These are phyloP conservation scores for Amiota mariae DNA, from an alignment of 2,888 invertebrate species.

Conservation along the genomic window DNA sequence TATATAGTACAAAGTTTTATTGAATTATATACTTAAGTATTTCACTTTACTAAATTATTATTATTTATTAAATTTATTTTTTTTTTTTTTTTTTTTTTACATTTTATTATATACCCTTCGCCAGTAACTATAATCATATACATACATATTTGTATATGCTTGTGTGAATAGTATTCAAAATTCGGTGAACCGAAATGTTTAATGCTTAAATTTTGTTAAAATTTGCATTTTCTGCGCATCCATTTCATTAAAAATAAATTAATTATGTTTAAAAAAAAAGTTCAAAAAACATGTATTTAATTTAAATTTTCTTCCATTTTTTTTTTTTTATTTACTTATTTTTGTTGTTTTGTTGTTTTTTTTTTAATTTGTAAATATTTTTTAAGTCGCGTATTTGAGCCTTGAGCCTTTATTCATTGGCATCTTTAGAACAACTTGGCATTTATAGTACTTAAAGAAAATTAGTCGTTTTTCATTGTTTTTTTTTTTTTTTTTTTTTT, in stretches of 20 bases:
- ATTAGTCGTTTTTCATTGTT: too few relatives aligned
- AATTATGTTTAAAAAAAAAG: neutral
- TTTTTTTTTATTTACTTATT: too few relatives aligned
- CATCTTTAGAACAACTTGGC: too few relatives aligned
- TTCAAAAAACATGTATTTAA: constrained; percentile 26
- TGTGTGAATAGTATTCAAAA: neutral
- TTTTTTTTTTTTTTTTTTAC: neutral
- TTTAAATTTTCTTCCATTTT: constrained; percentile 31
- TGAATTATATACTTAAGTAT: too few relatives aligned
- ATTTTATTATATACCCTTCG: constrained; percentile 33
- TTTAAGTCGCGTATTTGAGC: neutral
- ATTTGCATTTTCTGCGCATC: neutral
- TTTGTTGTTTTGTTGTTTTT: too few relatives aligned
- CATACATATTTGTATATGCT: neutral
- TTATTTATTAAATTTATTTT: neutral
- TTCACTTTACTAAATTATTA: too few relatives aligned
- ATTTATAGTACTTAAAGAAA: too few relatives aligned
- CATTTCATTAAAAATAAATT: neutral
- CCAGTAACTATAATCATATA: too few relatives aligned
- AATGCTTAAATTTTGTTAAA: neutral
- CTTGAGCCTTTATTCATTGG: too few relatives aligned
- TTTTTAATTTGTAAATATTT: neutral
- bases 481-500: too few relatives aligned
- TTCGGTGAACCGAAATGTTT: neutral
- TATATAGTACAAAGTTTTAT: too few relatives aligned